Evolutionary conservation across 1,140 invertebrate species (phyloP).

Genomic region (Bombus ignitus): DNA sequence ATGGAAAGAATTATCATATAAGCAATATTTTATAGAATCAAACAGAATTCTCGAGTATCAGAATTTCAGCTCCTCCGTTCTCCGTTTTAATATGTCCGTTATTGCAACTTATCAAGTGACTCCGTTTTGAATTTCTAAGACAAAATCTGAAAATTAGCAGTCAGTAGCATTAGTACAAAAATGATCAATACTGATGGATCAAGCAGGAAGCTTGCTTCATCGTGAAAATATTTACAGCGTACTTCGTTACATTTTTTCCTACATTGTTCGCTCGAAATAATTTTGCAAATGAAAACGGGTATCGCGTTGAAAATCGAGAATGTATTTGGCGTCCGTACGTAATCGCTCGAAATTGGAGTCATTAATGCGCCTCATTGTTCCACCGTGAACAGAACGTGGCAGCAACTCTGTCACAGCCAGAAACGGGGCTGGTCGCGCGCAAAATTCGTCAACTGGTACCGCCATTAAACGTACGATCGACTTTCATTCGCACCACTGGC

Average conservation of each 20-base stretch:
- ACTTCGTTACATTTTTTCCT: not conserved
- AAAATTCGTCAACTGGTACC: conserved; percentile 50
- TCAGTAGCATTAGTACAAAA: too few species aligned
- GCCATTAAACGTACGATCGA: conserved; percentile 56
- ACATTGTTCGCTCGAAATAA: not conserved
- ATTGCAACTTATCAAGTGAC: too few species aligned
- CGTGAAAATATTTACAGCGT: too few species aligned
- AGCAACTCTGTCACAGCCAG: conserved; percentile 56
- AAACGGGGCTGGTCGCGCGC: conserved; percentile 30
- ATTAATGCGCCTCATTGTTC: conserved; percentile 58
- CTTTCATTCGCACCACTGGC: conserved; percentile 25
- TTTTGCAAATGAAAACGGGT: not conserved
- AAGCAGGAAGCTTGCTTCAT: too few species aligned
- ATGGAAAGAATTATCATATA: not conserved
- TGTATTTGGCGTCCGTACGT: not conserved
- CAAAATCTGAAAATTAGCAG: too few species aligned
- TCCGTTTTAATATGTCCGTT: too few species aligned
- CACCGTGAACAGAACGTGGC: conserved; percentile 43
- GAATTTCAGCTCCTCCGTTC: too few species aligned
- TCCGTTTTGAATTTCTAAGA: too few species aligned
- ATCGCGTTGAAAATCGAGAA: not conserved
- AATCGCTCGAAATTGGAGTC: conserved; percentile 63
- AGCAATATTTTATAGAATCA: too few species aligned
- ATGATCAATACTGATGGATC: too few species aligned
- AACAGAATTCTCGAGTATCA: too few species aligned